Evolutionary conservation across 2,797 vertebrate genomes (phyloP).

Genomic region (Epinephelus malabaricus): DNA sequence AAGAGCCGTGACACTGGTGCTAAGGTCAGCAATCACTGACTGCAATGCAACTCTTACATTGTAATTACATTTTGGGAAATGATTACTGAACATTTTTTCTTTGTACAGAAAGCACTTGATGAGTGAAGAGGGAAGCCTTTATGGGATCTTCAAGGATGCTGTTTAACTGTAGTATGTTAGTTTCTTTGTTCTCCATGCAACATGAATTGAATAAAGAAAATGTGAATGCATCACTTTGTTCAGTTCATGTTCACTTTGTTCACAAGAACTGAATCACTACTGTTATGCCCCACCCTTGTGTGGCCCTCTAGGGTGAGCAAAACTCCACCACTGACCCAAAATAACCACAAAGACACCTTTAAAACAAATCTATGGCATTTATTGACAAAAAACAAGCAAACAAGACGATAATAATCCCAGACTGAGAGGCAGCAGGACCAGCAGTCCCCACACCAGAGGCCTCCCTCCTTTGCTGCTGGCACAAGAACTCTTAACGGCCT

Average conservation of each 20-base stretch:
- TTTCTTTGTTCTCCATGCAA: slow-evolving; percentile 63
- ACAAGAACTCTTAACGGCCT: no score
- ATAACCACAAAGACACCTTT: no score
- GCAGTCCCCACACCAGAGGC: no score
- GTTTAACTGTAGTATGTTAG: slow-evolving; percentile 37
- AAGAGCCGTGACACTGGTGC: slow-evolving; percentile 86
- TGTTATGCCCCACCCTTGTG: no score
- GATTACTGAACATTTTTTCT: neutral
- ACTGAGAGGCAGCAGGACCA: no score
- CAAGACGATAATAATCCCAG: no score
- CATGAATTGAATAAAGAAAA: slow-evolving; percentile 60
- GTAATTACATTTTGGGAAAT: neutral
- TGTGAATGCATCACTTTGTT: slow-evolving; percentile 27
- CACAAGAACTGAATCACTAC: neutral
- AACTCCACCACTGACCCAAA: no score
- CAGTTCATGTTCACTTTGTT: neutral
- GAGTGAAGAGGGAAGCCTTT: slow-evolving; percentile 61
- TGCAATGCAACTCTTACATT: neutral
- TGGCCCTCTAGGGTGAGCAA: no score
- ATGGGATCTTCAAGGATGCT: neutral
- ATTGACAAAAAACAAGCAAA: no score
- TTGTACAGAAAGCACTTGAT: slow-evolving; percentile 63
- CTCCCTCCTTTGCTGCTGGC: no score
- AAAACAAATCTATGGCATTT: no score
- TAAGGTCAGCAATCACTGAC: slow-evolving; percentile 80